Percentiles rank a stretch among this genome's conserved stretches.
Evolutionary conservation across 2,888 invertebrate species (phyloP).

Genomic region (Drosophila nigricruria): DNA sequence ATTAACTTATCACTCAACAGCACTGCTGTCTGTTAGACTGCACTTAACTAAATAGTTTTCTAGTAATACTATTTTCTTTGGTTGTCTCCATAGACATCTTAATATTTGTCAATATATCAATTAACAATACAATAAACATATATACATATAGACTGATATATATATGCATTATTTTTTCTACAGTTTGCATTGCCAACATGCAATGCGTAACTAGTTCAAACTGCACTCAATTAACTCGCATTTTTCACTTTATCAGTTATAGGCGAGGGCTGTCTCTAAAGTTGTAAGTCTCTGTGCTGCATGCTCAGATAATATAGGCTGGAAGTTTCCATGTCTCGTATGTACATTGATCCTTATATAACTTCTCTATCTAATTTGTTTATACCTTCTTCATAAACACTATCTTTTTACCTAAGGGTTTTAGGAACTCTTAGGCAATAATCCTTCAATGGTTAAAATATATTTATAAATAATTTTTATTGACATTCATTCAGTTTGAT

Average conservation of each 20-base stretch:
- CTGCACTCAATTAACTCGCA: constrained; percentile 51
- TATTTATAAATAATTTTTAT: not conserved
- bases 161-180: not conserved
- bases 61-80: not conserved
- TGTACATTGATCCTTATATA: too few relatives aligned
- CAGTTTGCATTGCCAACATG: constrained; percentile 13
- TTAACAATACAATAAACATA: constrained; percentile 7
- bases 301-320: too few relatives aligned
- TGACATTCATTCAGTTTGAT: not conserved
- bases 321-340: too few relatives aligned
- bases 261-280: not conserved
- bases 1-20: not conserved
- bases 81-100: not conserved
- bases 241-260: constrained; percentile 5
- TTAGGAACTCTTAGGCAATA: too few relatives aligned
- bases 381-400: too few relatives aligned
- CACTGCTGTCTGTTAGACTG: not conserved
- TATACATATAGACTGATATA: not conserved
- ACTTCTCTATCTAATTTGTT: too few relatives aligned
- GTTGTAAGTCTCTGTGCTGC: too few relatives aligned
- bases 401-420: too few relatives aligned
- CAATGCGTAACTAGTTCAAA: constrained; percentile 40
- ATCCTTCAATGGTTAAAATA: too few relatives aligned
- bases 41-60: not conserved
- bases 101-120: constrained; percentile 8